phyloP scores from a whole-genome alignment of 2,113 vertebrate genomes.

The Hemibagrus wyckioides region DNA sequence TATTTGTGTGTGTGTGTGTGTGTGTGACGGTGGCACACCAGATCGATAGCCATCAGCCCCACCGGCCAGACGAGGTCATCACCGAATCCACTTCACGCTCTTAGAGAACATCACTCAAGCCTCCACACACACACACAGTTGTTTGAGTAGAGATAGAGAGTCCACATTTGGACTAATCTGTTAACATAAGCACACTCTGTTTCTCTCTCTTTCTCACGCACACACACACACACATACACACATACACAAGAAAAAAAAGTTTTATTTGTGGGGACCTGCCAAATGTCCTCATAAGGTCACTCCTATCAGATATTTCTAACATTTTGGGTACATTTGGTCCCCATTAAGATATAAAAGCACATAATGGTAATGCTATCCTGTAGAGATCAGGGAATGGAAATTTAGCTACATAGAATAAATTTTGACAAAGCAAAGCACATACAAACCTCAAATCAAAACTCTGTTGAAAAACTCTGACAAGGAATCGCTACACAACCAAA shows the following conservation, averaged over 20 bases:
- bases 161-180: constrained; percentile 23
- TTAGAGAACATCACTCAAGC: constrained; percentile 19
- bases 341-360: background rate
- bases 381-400: background rate
- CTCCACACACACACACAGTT: constrained; percentile 17
- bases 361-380: background rate
- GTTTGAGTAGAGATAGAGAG: background rate
- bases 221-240: background rate
- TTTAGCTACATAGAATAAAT: too few species aligned
- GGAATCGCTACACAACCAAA: too few species aligned
- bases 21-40: constrained; percentile 21
- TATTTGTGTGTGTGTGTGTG: constrained; percentile 12
- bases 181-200: background rate
- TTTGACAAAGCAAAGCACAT: too few species aligned
- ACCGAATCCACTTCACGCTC: constrained; percentile 32
- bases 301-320: background rate
- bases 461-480: too few species aligned
- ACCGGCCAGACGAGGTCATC: constrained; percentile 36
- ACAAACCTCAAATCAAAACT: too few species aligned
- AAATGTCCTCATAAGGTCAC: background rate
- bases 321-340: background rate
- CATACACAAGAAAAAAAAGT: background rate
- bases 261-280: background rate
- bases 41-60: constrained; percentile 54
- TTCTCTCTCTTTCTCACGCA: background rate